These are phyloP conservation scores for Archilochus colubris DNA, from an alignment of 2,113 vertebrate species.

Conservation along the genomic window DNA sequence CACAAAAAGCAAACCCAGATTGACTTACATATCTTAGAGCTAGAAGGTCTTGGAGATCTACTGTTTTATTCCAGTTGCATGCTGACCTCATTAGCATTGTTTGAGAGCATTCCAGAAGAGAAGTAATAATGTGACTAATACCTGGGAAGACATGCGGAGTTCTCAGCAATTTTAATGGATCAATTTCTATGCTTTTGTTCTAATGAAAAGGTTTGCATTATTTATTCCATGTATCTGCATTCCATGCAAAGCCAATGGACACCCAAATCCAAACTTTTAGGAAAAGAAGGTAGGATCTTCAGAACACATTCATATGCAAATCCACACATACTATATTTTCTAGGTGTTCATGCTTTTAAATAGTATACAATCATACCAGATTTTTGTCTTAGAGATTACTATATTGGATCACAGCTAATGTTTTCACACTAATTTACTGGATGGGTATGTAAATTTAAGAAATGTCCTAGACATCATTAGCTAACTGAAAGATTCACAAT, in stretches of 20 bases:
- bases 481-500: background rate
- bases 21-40: background rate
- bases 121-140: background rate
- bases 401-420: background rate
- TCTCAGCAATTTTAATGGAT: background rate
- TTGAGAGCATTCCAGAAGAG: background rate
- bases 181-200: background rate
- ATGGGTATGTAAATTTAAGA: background rate
- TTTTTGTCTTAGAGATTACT: background rate
- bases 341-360: background rate
- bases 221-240: background rate
- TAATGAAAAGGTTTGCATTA: background rate
- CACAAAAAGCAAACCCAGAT: background rate
- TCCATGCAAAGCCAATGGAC: background rate
- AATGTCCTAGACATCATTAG: background rate
- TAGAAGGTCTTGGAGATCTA: background rate
- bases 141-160: background rate
- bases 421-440: background rate
- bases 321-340: background rate
- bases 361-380: background rate
- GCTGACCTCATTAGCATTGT: background rate
- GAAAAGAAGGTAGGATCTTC: background rate
- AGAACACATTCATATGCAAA: background rate
- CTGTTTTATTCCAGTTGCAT: background rate
- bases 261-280: background rate